Conservation (phyloP, 2,888 invertebrate species). For the Antitype chi region DNA sequence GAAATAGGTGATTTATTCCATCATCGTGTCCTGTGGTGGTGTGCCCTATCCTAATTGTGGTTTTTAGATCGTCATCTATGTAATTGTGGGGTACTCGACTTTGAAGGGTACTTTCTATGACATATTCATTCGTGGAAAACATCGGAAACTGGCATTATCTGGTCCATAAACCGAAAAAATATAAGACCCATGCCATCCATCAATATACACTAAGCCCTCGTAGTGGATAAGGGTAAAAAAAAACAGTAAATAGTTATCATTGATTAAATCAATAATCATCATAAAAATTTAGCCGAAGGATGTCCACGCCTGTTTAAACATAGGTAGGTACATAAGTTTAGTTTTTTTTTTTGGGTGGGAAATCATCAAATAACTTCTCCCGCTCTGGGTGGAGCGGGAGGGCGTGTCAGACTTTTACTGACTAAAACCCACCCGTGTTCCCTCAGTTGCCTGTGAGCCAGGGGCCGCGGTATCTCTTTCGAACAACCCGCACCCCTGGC, state of each 20-base stretch:
- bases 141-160: no score
- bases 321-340: neutral
- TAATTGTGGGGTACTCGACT: neutral
- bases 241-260: neutral
- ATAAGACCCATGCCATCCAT: neutral
- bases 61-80: neutral
- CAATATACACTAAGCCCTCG: neutral
- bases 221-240: no score
- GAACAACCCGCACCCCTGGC: no score
- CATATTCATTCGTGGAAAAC: no score
- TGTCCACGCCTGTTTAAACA: no score
- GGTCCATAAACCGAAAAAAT: neutral
- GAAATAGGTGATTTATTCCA: constrained; percentile 57
- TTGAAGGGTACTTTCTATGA: neutral
- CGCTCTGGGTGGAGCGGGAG: no score
- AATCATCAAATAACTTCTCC: no score
- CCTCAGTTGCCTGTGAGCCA: no score
- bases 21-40: constrained; percentile 36
- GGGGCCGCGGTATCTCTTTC: no score
- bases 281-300: neutral
- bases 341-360: no score
- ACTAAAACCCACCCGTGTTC: no score
- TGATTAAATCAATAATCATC: neutral
- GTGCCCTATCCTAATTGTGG: constrained; percentile 2
- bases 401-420: no score